A percentile compares a stretch with the other conserved stretches of the same genome.
Evolutionary conservation across 1,140 invertebrate genomes (phyloP).

Genomic region (honey bee (Apis mellifera)): Amel_HAv3.1 CM009932.2:3353501-3354000

Average conservation of each 20-base stretch:
- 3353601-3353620: conserved; percentile 47
- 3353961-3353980: background rate
- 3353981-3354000: conserved; percentile 24
- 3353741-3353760: conserved; percentile 28
- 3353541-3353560: conserved; percentile 9
- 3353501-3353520: background rate
- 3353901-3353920: conserved; percentile 46
- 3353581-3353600: conserved; percentile 49
- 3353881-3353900: conserved; percentile 54
- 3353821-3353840: conserved; percentile 56
- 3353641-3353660: conserved; percentile 33
- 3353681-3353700: conserved; percentile 31
- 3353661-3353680: background rate
- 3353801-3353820: background rate
- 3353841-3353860: conserved; percentile 47
- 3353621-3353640: background rate
- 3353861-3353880: conserved; percentile 36
- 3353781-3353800: background rate
- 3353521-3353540: background rate
- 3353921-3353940: conserved; percentile 61
- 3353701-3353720: conserved; percentile 32
- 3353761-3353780: conserved; percentile 23
- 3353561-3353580: conserved; percentile 59
- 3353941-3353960: conserved; percentile 52
- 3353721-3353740: background rate